Evolutionary conservation across 2,888 invertebrate genomes (phyloP).

Genomic region (Apodemia zela): DNA sequence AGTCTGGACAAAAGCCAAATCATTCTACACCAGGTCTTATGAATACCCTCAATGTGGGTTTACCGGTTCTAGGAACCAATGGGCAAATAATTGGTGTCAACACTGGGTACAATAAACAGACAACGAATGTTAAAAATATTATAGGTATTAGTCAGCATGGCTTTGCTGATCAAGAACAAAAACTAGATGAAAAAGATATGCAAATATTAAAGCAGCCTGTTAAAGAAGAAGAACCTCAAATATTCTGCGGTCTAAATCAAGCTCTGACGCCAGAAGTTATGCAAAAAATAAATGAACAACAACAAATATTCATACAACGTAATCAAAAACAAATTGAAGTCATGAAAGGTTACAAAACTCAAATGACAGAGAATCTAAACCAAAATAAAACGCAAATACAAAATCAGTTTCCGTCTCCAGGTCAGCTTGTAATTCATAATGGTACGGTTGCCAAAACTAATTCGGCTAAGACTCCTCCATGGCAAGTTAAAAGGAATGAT

Average conservation of each 20-base stretch:
- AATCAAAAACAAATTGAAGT: conserved; percentile 77
- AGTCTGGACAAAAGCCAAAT: conserved; percentile 48
- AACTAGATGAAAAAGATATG: conserved; percentile 57
- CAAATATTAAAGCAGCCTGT: conserved; percentile 41
- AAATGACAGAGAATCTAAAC: conserved; percentile 53
- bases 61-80: conserved; percentile 77
- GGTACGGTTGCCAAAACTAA: conserved; percentile 74
- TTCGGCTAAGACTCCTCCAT: conserved; percentile 79
- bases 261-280: conserved; percentile 74
- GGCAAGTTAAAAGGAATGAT: conserved; percentile 76
- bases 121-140: conserved; percentile 47
- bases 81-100: conserved; percentile 82
- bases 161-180: conserved; percentile 46
- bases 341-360: conserved; percentile 72
- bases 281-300: conserved; percentile 80
- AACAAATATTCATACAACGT: conserved; percentile 79
- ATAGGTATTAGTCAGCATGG: conserved; percentile 41
- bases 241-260: conserved; percentile 69
- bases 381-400: conserved; percentile 54
- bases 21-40: conserved; percentile 38
- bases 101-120: conserved; percentile 58
- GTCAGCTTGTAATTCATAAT: conserved; percentile 68
- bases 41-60: conserved; percentile 49
- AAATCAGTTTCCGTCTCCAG: conserved; percentile 59
- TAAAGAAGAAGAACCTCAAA: conserved; percentile 68